A percentile compares a stretch with the other conserved stretches of the same genome.
These are phyloP conservation scores for Lasioglossum calceatum DNA, from an alignment of 2,888 invertebrate species.

Conservation along the genomic window DNA sequence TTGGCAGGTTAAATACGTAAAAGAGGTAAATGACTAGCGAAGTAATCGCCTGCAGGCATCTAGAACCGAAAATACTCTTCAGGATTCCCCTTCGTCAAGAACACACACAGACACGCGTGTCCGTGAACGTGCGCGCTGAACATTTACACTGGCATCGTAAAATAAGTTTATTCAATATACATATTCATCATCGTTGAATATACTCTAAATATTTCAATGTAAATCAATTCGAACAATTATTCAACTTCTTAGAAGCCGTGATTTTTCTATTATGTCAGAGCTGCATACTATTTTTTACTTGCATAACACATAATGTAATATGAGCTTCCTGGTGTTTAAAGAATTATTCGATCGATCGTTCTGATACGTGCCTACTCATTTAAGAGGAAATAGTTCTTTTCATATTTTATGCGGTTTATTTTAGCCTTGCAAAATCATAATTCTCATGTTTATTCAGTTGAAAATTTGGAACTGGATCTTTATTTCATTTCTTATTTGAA, in stretches of 20 bases:
- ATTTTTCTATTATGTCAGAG: neutral
- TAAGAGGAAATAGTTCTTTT: neutral
- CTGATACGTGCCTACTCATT: neutral
- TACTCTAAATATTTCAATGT: neutral
- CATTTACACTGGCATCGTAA: neutral
- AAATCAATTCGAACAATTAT: neutral
- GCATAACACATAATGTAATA: neutral
- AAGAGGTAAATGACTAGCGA: neutral
- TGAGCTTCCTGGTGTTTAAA: neutral
- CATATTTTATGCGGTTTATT: neutral
- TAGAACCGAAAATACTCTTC: neutral
- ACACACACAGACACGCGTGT: neutral
- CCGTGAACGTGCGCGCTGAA: neutral
- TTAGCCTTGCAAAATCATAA: neutral
- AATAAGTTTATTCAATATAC: neutral
- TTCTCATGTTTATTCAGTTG: neutral
- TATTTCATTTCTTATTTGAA: neutral
- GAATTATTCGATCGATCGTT: neutral
- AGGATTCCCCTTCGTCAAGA: neutral
- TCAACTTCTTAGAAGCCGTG: neutral
- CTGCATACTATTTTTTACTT: neutral
- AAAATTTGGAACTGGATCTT: neutral
- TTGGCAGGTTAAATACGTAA: neutral
- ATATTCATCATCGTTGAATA: neutral
- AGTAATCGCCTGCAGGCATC: neutral